Percentiles rank a stretch among this genome's conserved stretches.
phyloP scores from a whole-genome alignment of 2,888 invertebrate genomes.

The Catocala sponsa region DNA sequence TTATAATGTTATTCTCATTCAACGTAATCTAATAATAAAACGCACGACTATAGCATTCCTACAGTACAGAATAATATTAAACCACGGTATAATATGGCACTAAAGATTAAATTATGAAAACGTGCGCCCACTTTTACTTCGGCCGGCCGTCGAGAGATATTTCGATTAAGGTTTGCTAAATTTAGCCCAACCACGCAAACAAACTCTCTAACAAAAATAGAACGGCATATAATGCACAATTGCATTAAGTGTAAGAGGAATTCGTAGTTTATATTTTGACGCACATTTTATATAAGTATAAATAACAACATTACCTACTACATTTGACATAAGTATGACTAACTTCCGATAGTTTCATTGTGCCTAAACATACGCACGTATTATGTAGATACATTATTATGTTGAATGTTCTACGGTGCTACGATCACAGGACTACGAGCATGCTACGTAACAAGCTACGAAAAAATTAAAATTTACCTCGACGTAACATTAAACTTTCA shows the following conservation, averaged over 20 bases:
- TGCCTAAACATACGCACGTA: not conserved
- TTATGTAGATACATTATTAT: not conserved
- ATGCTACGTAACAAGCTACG: constrained; percentile 58
- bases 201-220: constrained; percentile 75
- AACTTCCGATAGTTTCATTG: not conserved
- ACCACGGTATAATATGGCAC: not conserved
- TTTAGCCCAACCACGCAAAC: constrained; percentile 77
- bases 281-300: not conserved
- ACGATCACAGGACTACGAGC: constrained; percentile 53
- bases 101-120: constrained; percentile 53
- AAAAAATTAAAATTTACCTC: constrained; percentile 25
- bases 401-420: constrained; percentile 39
- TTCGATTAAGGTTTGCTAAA: constrained; percentile 77
- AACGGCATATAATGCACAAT: constrained; percentile 70
- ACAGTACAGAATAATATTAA: not conserved
- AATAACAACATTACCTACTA: not conserved
- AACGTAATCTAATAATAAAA: too few species aligned
- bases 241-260: constrained; percentile 49
- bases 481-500: constrained; percentile 3
- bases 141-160: constrained; percentile 67
- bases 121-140: constrained; percentile 57
- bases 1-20: too few species aligned
- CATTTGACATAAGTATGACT: constrained; percentile 1
- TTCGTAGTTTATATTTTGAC: constrained; percentile 29
- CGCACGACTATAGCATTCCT: too few species aligned